Evolutionary conservation across 2,113 vertebrate species (phyloP), one percentile per base, ranked within the genome.

Genomic region (Prinia subflava): DNA sequence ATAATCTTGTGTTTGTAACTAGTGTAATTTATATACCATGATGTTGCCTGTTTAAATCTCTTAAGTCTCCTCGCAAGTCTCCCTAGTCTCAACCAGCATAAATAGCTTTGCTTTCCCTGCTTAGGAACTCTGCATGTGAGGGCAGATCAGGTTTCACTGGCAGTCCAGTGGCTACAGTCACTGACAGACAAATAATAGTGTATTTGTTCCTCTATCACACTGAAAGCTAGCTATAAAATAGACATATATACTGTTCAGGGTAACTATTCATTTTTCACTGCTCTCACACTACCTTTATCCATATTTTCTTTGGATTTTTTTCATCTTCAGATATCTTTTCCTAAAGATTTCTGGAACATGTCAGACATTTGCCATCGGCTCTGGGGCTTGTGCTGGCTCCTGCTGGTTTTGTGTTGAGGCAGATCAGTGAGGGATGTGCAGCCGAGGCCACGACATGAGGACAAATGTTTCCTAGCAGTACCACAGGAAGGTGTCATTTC

Each of bases 1-100:
- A 83, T 92, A 90, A 94, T 91, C 91, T 86, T 74, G 75, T 91
- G 82, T 94, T 95, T 95, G 90, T 94, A 92, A 93, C 87, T 77
- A 53, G 46, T 88, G 78, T 92, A 87, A 95, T 95, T 96, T 90
- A 88, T 94, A 89, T 87, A 95, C 63, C 30, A 1, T 18, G n/a
- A 33, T 63, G 75, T 84, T 88, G 95, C 68, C 59, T 83, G 67
- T 89, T 95, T 80, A 95, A 91, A 92, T 91, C 91, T 94, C 85
- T 60, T 95, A 87, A 95, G 85, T 80, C 75, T 93, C 52, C 82
- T 95, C 84, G 37, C 74, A 88, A 86, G 92, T 90, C 87, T 88
- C 75, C 88, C 35, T 70, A 55, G 87, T 69, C 76, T 88, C 71
- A 85, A 62, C 67, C 39, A 31, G 22, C 24, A 84, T 87, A 79